Conservation (phyloP, 23 tunicate genomes). For the Ascidia mentula region DNA sequence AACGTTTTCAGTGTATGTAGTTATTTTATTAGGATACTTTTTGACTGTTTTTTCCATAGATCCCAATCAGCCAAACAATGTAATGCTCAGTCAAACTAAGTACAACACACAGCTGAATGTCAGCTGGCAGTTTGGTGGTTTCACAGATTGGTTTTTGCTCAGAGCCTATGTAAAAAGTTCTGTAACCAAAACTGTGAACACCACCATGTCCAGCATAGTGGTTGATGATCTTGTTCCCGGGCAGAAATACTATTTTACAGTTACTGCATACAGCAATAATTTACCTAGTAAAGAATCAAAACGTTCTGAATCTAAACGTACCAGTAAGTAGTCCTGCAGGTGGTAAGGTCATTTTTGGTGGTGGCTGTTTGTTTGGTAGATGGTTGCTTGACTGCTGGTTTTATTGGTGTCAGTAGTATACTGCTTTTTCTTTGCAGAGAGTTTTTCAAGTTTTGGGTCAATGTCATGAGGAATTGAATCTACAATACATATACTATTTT, state of each 20-base stretch:
- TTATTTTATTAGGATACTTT: neutral
- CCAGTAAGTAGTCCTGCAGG: too few species aligned
- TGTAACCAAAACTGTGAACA: too few species aligned
- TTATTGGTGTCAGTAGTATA: too few species aligned
- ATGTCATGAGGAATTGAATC: too few species aligned
- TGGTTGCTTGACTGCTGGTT: too few species aligned
- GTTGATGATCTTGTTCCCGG: conserved; percentile 10
- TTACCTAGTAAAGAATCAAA: neutral
- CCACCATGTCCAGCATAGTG: neutral
- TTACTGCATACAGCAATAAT: neutral
- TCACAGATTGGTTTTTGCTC: neutral
- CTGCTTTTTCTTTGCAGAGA: too few species aligned
- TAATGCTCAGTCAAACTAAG: neutral
- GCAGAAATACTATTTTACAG: neutral
- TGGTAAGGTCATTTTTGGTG: too few species aligned
- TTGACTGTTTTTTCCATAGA: neutral
- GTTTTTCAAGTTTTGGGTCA: too few species aligned
- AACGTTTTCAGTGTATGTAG: neutral
- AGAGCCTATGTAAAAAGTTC: neutral
- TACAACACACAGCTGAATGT: neutral
- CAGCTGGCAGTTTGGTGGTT: neutral
- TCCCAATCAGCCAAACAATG: neutral
- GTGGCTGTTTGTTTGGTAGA: too few species aligned
- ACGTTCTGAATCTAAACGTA: neutral
- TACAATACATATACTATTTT: too few species aligned